A percentile compares a stretch with the other conserved stretches of the same genome.
Conservation (phyloP, 2,113 vertebrate genomes). For the Microcebus ravelobensis region DNA sequence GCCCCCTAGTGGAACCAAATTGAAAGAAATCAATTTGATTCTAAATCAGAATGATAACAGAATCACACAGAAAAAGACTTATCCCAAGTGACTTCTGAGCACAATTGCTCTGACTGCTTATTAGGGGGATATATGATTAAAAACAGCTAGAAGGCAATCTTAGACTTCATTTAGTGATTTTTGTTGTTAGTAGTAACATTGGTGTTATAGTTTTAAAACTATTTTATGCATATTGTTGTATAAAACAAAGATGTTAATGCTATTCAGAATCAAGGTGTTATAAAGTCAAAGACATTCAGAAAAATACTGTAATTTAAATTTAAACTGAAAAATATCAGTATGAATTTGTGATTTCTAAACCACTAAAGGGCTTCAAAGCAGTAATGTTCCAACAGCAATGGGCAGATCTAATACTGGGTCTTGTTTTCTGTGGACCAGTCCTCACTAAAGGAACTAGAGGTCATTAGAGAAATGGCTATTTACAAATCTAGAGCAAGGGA, state of each 20-base stretch:
- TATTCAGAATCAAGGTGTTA: background rate
- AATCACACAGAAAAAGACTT: background rate
- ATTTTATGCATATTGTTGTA: background rate
- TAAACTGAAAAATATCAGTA: background rate
- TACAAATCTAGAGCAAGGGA: background rate
- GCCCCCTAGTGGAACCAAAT: background rate
- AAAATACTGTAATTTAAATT: constrained; percentile 4
- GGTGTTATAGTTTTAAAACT: background rate
- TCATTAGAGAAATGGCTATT: background rate
- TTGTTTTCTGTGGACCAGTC: background rate
- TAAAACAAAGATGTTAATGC: background rate
- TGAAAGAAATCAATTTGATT: background rate
- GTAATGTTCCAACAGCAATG: background rate
- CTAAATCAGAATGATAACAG: background rate
- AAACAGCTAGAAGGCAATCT: background rate
- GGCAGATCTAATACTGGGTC: background rate
- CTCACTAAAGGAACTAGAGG: background rate
- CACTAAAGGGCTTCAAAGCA: background rate
- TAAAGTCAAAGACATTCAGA: background rate
- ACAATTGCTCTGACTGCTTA: background rate
- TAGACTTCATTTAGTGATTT: background rate
- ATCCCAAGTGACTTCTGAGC: background rate
- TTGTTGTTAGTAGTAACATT: background rate
- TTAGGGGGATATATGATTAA: background rate
- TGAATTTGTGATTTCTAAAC: constrained; percentile 27